Evolutionary conservation across 2,888 invertebrate genomes (phyloP).

Genomic region (Leptinotarsa rubiginosa): DNA sequence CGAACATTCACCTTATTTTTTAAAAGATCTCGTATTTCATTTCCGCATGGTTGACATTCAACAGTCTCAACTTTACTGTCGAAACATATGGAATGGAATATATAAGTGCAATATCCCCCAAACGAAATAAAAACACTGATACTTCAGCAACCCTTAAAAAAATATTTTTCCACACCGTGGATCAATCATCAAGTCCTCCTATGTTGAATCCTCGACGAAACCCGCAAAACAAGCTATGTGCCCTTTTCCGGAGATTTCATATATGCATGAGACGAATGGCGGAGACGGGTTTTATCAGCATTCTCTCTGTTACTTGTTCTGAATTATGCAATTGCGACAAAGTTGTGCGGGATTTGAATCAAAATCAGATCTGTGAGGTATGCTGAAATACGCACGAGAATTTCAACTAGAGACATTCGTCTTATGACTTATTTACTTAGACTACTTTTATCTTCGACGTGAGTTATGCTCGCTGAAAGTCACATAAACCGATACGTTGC

Average conservation of each 20-base stretch:
- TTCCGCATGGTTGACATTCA: too few species aligned
- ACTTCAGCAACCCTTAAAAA: background rate
- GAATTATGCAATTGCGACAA: constrained; percentile 19
- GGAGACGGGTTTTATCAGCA: constrained; percentile 2
- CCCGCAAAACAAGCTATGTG: background rate
- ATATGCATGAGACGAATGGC: constrained; percentile 3
- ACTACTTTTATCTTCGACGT: background rate
- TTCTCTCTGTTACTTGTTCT: constrained; percentile 6
- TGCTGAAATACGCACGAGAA: background rate
- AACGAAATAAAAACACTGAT: background rate
- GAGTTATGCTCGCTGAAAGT: too few species aligned
- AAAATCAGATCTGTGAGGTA: constrained; percentile 4
- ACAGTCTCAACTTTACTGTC: too few species aligned
- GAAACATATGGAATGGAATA: background rate
- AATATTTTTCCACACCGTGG: constrained; percentile 10
- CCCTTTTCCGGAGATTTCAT: constrained; percentile 6
- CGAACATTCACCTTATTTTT: too few species aligned
- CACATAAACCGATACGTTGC: too few species aligned
- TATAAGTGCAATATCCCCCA: background rate
- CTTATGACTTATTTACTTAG: background rate
- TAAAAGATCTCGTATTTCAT: too few species aligned
- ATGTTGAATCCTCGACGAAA: constrained; percentile 3
- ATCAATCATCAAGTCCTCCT: constrained; percentile 6
- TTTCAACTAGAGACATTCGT: constrained; percentile 3
- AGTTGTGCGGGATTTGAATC: constrained; percentile 16